These are phyloP conservation scores for Myopa testacea DNA, from an alignment of 2,888 invertebrate genomes.

Conservation along the genomic window DNA sequence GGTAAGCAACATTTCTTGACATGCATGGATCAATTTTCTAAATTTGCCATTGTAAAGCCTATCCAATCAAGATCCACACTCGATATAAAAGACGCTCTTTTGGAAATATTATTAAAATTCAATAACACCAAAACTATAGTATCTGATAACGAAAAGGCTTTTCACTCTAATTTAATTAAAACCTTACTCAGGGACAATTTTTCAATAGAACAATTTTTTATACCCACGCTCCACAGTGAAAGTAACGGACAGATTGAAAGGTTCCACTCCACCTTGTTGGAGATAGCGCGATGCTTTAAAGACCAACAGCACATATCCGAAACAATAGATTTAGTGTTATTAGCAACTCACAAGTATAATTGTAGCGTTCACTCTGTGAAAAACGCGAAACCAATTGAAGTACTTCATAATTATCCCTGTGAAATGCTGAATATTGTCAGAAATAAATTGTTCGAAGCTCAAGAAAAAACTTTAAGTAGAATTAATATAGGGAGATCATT, in stretches of 20 bases:
- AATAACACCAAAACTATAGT: slow-evolving; percentile 40
- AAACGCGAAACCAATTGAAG: slow-evolving; percentile 33
- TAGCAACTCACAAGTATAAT: slow-evolving; percentile 44
- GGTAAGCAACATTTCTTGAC: slow-evolving; percentile 37
- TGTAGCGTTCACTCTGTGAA: slow-evolving; percentile 41
- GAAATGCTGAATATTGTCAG: neutral
- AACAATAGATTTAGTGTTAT: slow-evolving; percentile 41
- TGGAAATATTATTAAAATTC: slow-evolving; percentile 35
- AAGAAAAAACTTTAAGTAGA: neutral
- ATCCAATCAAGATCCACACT: slow-evolving; percentile 27
- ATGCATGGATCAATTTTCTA: slow-evolving; percentile 37
- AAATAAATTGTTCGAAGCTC: slow-evolving; percentile 7
- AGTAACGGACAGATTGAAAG: slow-evolving; percentile 44
- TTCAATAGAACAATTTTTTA: slow-evolving; percentile 25
- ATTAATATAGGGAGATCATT: neutral
- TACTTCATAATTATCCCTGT: slow-evolving; percentile 13
- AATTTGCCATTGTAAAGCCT: slow-evolving; percentile 37
- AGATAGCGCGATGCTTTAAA: slow-evolving; percentile 45
- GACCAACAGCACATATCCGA: slow-evolving; percentile 43
- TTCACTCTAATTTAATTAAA: slow-evolving; percentile 35
- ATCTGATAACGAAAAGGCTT: slow-evolving; percentile 41
- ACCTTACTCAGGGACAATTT: slow-evolving; percentile 40
- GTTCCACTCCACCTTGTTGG: slow-evolving; percentile 41
- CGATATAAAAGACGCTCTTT: slow-evolving; percentile 36
- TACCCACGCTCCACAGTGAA: slow-evolving; percentile 45